Evolutionary conservation across 2,888 invertebrate genomes (phyloP).

Genomic region (Macroteleia sp.): DNA sequence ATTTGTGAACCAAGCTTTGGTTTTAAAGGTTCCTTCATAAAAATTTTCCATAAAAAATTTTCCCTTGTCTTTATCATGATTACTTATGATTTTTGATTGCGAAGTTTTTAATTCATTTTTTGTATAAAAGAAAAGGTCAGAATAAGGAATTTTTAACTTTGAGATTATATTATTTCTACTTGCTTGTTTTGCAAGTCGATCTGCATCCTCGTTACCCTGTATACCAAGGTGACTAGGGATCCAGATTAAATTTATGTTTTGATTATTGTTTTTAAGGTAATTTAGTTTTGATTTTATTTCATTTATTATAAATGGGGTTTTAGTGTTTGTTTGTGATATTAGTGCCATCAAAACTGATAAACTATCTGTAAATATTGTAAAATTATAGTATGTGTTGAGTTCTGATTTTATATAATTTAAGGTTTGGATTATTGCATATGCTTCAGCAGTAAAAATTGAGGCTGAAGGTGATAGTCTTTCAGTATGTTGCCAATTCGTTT

Average conservation of each 20-base stretch:
- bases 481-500: background rate
- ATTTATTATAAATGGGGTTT: background rate
- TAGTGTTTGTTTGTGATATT: background rate
- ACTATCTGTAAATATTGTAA: no score
- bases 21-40: background rate
- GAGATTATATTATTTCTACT: background rate
- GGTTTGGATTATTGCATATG: background rate
- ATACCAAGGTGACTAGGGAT: background rate
- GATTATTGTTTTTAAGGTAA: background rate
- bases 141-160: no score
- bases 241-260: background rate
- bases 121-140: background rate
- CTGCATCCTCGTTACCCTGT: background rate
- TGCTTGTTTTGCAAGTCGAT: constrained; percentile 1
- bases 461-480: background rate
- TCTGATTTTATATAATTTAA: background rate
- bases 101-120: background rate
- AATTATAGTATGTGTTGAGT: background rate
- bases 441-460: constrained; percentile 15
- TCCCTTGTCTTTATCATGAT: background rate
- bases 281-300: background rate
- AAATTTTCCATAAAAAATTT: background rate
- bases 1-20: background rate
- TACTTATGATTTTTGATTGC: background rate
- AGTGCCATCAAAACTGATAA: background rate